Conservation (phyloP, 2,113 vertebrate genomes). For the Erpornis zantholeuca region DNA sequence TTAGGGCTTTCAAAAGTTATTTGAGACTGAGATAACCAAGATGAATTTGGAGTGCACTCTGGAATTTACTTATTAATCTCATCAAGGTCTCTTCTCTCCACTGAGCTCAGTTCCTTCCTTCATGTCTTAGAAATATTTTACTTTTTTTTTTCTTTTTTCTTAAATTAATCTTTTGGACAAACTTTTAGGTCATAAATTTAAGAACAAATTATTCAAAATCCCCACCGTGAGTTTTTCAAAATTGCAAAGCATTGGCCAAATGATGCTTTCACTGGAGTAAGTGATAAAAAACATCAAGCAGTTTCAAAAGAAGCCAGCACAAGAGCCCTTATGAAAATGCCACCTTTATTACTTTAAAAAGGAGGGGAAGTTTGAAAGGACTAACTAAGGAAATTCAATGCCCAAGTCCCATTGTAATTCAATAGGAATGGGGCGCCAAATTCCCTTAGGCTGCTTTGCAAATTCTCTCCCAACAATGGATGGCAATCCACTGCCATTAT, state of each 20-base stretch:
- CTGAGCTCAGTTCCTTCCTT: neutral
- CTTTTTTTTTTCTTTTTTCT: fast-evolving
- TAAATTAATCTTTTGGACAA: neutral
- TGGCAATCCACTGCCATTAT: slow-evolving; percentile 1
- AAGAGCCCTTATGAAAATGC: neutral
- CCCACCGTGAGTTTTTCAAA: neutral
- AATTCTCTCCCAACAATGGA: slow-evolving; percentile 29
- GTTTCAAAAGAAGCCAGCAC: slow-evolving; percentile 6
- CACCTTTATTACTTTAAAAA: slow-evolving; percentile 33
- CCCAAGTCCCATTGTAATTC: slow-evolving; percentile 50
- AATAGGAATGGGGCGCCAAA: slow-evolving; percentile 26
- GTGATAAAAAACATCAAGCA: neutral
- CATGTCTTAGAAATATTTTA: neutral
- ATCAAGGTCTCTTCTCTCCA: neutral
- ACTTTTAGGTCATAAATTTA: neutral
- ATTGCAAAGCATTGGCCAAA: neutral
- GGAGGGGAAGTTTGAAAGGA: slow-evolving; percentile 19
- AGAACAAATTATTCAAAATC: neutral
- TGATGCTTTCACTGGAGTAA: neutral
- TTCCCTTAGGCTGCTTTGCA: slow-evolving; percentile 44
- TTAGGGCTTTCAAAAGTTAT: neutral
- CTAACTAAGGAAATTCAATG: slow-evolving; percentile 29
- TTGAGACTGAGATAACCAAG: neutral
- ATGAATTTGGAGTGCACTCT: neutral
- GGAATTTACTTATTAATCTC: slow-evolving; percentile 37